These are phyloP conservation scores for Polydrusus pterygomalis DNA, from an alignment of 2,888 invertebrate genomes.

Conservation along the genomic window DNA sequence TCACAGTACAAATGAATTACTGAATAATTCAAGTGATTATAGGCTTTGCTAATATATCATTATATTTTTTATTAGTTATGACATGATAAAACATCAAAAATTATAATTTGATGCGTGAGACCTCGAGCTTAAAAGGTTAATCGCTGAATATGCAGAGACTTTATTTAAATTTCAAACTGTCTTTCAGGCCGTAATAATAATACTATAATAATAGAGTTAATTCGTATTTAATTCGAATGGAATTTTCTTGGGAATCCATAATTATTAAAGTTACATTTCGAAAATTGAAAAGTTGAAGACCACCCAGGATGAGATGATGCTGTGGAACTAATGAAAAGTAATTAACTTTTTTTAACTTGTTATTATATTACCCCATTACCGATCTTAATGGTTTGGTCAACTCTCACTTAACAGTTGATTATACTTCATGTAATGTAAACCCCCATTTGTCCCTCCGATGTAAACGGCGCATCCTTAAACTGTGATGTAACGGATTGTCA, in stretches of 20 bases:
- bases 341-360: background rate
- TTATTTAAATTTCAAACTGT: conserved; percentile 12
- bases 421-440: no score
- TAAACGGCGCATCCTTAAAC: no score
- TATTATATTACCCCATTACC: no score
- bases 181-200: background rate
- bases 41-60: background rate
- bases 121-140: conserved; percentile 13
- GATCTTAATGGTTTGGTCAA: no score
- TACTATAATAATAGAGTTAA: background rate
- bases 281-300: conserved; percentile 7
- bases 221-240: background rate
- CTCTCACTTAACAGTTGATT: no score
- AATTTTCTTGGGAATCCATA: background rate
- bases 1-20: no score
- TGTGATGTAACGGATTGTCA: no score
- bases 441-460: no score
- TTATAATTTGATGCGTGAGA: conserved; percentile 4
- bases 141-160: conserved; percentile 4
- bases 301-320: conserved; percentile 1
- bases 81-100: background rate
- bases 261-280: conserved; percentile 1
- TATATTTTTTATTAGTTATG: no score
- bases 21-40: background rate
- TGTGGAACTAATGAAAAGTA: background rate